These are phyloP conservation scores for Volucella inflata DNA, from an alignment of 2,888 invertebrate species.

Conservation along the genomic window DNA sequence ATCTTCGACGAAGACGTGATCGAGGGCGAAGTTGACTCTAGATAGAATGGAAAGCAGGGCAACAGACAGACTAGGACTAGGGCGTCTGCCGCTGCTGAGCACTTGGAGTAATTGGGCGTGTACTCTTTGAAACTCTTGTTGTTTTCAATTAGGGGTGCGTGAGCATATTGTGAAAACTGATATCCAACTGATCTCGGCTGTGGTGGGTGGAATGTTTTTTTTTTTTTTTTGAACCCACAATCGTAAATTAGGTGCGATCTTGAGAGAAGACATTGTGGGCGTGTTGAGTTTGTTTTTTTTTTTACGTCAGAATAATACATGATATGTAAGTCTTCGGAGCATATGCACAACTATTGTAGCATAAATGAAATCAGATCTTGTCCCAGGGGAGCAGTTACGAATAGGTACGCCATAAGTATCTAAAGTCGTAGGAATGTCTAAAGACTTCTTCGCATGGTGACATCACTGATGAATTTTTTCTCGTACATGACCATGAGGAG, in stretches of 20 bases:
- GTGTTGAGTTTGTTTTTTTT: slow-evolving; percentile 48
- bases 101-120: slow-evolving; percentile 72
- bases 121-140: slow-evolving; percentile 52
- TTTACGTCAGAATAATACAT: slow-evolving; percentile 9
- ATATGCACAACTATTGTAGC: slow-evolving; percentile 48
- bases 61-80: slow-evolving; percentile 24
- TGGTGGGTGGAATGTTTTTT: slow-evolving; percentile 62
- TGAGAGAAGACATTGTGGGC: slow-evolving; percentile 52
- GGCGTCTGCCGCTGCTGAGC: slow-evolving; percentile 33
- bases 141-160: slow-evolving; percentile 70
- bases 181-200: slow-evolving; percentile 30
- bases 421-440: slow-evolving; percentile 18
- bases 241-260: slow-evolving; percentile 68
- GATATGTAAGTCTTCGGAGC: slow-evolving; percentile 54
- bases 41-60: slow-evolving; percentile 38
- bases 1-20: slow-evolving; percentile 57
- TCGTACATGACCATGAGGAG: background rate
- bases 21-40: slow-evolving; percentile 48
- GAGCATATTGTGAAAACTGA: slow-evolving; percentile 40
- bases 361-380: slow-evolving; percentile 40
- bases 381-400: slow-evolving; percentile 26
- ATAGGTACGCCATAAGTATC: background rate
- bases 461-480: slow-evolving; percentile 25
- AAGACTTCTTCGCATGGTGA: slow-evolving; percentile 33
- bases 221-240: slow-evolving; percentile 41